Evolutionary conservation across 1,140 invertebrate species (phyloP), one percentile per base, ranked within the genome.

Genomic region (Philopotamus ludificatus): DNA sequence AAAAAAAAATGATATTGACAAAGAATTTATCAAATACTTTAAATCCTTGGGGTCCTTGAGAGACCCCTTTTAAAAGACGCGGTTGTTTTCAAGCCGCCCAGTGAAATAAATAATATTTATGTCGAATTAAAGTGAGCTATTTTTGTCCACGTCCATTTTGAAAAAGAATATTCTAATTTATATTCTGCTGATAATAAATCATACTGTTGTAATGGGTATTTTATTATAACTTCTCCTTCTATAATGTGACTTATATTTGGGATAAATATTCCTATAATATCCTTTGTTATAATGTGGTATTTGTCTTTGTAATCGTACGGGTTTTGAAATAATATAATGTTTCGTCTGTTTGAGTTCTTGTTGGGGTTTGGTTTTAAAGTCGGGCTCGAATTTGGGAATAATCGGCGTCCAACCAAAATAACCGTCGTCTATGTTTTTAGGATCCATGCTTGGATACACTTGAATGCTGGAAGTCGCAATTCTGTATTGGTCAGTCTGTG

Each of bases 341-440:
- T 41, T 55, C 15, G 18, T 45, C 41, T 25, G 39, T 28, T 39
- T 28, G 44, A 21, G 28, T 20, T 41, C 54, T 60, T 60, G 28
- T 57, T 26, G 45, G 8, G 47, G 10, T 12, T 16, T 39, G 26
- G 26, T 9, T 20, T 9, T 28, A 25, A 16, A 20, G 21, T 68
- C 58, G 25, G 53, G n/a, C 25, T 50, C 16, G 25, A 54, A 51
- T 39, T 28, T 41, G 12, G 62, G 66, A 12, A 49, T 26, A 20
- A 68, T 61, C 22, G 66, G 62, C 57, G 65, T 61, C 66, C 66
- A 65, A 34, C 57, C 57, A 47, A 26, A 8, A 26, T 60, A 60
- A 16, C 16, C 57, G 34, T 34, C 4, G 18, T 58, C 47, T 1
- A 39, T 20, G 44, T 34, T 34, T 34, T 4, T 34, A n/a, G 15